Evolutionary conservation across 2,797 vertebrate species (phyloP), one percentile per base, ranked within the genome.

Genomic region (Dermochelys coriacea): DNA sequence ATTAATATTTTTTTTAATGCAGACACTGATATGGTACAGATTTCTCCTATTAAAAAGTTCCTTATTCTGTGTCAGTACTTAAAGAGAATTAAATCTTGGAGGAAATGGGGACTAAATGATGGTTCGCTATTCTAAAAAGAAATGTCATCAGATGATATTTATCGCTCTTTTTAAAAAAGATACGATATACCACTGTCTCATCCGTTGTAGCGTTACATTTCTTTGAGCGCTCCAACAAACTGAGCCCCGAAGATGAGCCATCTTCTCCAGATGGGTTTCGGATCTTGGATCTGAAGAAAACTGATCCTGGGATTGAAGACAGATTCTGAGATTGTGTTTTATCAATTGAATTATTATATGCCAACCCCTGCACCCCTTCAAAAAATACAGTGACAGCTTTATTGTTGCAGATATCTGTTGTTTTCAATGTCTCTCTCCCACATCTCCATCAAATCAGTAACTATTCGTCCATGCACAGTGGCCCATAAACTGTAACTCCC

Each of bases 261-360:
- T 90, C 37, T 84, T 59, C 89, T 47, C 80, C 51, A 87, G 55
- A 1, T 93, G 21, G 59, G 41, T 90, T 82, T 84, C 27, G 82
- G 80, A 71, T 89, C 54, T 16, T 77, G 11, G 15, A 49, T 91
- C 95, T 92, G 54, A 96, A 91, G 94, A 87, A 89, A 84, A n/a
- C 87, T 89, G 81, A 92, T 95, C 81, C 41, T 12, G 34, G 47
- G 16, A 45, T 79, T 45, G 34, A 47, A 86, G 37, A 23, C 49
- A 29, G 55, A 47, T 74, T 88, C 80, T 77, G 49, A 68, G 80
- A n/a, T 45, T 93, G 51, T 29, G 80, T 92, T 86, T 87, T 49
- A 19, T 85, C 71, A 54, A 52, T 83, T 83, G 75, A 89, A 49
- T 41, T 5, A 49, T 64, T 80, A 52, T 84, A 18, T 45, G 23